Evolutionary conservation across 1,140 invertebrate genomes (phyloP), one percentile per base, ranked within the genome.

Genomic region (Wasmannia auropunctata): DNA sequence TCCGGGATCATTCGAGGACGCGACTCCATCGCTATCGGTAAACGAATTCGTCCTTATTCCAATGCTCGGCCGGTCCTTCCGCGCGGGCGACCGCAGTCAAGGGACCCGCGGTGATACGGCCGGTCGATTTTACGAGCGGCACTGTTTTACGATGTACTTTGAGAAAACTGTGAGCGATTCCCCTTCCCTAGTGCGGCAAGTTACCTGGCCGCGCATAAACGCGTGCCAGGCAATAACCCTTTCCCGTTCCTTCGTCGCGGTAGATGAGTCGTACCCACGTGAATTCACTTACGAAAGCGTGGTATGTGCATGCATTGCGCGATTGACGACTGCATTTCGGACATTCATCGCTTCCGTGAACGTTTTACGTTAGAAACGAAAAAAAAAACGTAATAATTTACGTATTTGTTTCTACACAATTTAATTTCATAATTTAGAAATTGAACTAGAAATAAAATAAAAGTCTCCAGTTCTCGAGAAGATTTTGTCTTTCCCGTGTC

Each of bases 121-220:
- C 34, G 62, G 28, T 90, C 74, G 84, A 90, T 88, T 90, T 91
- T 91, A 90, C 84, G 90, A 89, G 46, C 69, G 67, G 46, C 87
- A 81, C 74, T 76, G 63, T 88, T 91, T 91, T 91, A 91, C 69
- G 90, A 85, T 72, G 49, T 86, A 79, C 86, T 87, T 76, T 56
- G 43, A 58, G 37, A 58, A 84, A 90, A 79, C 67, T 88, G 85
- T 51, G 58, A 75, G 58, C 70, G 54, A 16, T 80, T 22, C 74
- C n/a, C n/a, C 58, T 60, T 56, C 25, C 28, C 0, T 67, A 16
- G 28, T 14, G 34, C 31, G 54, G 28, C 46, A 19, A 63, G 46
- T 54, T 79, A 77, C 76, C 70, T 90, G 56, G 25, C 58, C 56
- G 16, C 60, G 70, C 74, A 72, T 65, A 88, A 88, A 86, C 63